Base-by-base conservation (phyloP, 2,113 vertebrate species). In the Nestor notabilis region DNA sequence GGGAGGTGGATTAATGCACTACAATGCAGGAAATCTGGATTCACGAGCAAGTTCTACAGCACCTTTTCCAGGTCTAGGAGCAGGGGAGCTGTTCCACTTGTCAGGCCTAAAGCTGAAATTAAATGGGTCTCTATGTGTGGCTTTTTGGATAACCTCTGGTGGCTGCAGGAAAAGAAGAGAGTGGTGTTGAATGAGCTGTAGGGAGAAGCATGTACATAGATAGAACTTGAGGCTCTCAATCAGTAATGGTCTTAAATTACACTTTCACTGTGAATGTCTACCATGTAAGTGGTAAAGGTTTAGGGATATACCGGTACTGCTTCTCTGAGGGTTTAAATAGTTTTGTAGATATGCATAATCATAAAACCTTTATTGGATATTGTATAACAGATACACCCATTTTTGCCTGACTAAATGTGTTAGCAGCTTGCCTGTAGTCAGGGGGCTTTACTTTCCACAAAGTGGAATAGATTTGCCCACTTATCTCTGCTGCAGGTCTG, bases 31-130 rank as follows among this genome's bases (percentile, higher is more conserved):
- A 63, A 37, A 33, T 21, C 29, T 61, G 91, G 65, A 27, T 84
- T 84, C 56, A 65, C 88, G 85, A 91, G 92, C 49, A 20, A 10
- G 27, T 69, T 47, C 56, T 46, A 3, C 65, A 21, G 89, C 65
- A 21, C 53, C 47, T 83, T 37, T 16, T 37, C 66, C 58, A 16
- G 56, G 9, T 55, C 25, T 33, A 21, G 75, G 75, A 44, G 20
- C 1, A 0, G 24, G 20, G 20, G 9, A 25, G 63, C 24, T 33
- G 11, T 17, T 44, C 27, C n/a, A 0, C 6, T 6, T 19, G 16
- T 21, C 76, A 60, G 41, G 16, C 79, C 44, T 20, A 0, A n/a
- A 68, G 74, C 33, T 55, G 47, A 13, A 5, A 0, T 2, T 16
- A 27, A 33, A 3, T 6, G 18, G 23, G 23, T 46, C 50, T 15